Evolutionary conservation across 2,797 vertebrate genomes (phyloP).

Genomic region (Sitta carolinensis): DNA sequence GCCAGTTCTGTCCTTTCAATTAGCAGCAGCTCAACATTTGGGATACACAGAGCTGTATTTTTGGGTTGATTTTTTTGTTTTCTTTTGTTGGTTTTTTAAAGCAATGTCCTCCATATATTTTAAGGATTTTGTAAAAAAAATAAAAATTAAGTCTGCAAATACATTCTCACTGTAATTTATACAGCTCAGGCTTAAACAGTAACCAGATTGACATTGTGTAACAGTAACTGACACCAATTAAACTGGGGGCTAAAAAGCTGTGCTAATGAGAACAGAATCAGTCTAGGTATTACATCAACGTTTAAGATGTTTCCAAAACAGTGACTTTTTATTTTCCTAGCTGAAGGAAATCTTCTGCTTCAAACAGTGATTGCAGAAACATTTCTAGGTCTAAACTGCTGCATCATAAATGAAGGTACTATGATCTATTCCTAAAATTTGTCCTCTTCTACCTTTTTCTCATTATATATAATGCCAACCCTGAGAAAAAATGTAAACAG

Average conservation of each 20-base stretch:
- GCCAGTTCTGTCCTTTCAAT: neutral
- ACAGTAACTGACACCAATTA: neutral
- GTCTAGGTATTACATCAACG: neutral
- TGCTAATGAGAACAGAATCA: neutral
- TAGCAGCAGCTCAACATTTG: neutral
- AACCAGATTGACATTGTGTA: neutral
- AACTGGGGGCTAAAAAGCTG: neutral
- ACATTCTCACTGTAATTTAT: neutral
- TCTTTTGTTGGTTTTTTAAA: no score
- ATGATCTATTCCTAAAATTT: neutral
- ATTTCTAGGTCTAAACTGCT: neutral
- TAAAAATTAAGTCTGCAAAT: neutral
- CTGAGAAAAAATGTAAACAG: neutral
- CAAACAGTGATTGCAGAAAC: neutral
- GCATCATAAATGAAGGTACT: neutral
- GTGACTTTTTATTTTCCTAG: neutral
- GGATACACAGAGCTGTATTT: neutral
- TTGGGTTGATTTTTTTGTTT: no score
- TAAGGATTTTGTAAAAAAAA: neutral
- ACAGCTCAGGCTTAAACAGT: neutral
- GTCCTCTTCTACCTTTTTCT: neutral
- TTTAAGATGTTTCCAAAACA: neutral
- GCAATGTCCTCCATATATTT: neutral
- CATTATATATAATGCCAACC: neutral
- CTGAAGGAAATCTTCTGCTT: neutral